Evolutionary conservation across 2,888 invertebrate genomes (phyloP).

Genomic region (Conus canariensis): DNA sequence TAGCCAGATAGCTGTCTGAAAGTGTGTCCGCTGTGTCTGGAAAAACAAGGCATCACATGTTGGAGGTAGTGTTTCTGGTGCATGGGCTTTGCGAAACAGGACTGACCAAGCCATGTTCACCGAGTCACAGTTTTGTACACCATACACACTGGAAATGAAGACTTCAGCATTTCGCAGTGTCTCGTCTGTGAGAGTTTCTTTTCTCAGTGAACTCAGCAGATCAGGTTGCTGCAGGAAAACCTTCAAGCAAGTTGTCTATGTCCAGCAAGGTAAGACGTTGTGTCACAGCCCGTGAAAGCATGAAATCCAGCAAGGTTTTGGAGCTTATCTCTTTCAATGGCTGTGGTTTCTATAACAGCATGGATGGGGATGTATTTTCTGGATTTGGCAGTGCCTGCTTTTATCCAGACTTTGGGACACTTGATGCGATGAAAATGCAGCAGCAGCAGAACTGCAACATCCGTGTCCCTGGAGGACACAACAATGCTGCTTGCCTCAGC

Average conservation of each 20-base stretch:
- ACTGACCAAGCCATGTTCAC: neutral
- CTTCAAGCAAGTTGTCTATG: neutral
- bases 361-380: too few species aligned
- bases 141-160: neutral
- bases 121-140: neutral
- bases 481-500: neutral
- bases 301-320: slow-evolving; percentile 1
- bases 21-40: neutral
- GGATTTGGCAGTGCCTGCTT: too few species aligned
- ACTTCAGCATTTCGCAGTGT: too few species aligned
- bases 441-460: too few species aligned
- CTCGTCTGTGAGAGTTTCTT: neutral
- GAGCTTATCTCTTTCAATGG: neutral
- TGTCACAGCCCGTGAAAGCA: neutral
- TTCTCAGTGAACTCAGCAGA: neutral
- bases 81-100: neutral
- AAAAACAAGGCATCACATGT: neutral
- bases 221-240: neutral
- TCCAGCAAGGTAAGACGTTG: neutral
- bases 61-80: slow-evolving; percentile 5
- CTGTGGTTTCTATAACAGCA: too few species aligned
- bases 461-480: neutral
- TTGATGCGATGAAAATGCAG: too few species aligned
- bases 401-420: too few species aligned
- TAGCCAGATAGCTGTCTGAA: neutral